A percentile compares a stretch with the other conserved stretches of the same genome.
phyloP scores from a whole-genome alignment of 2,888 invertebrate genomes.

The Drosophila aldrichi region DNA sequence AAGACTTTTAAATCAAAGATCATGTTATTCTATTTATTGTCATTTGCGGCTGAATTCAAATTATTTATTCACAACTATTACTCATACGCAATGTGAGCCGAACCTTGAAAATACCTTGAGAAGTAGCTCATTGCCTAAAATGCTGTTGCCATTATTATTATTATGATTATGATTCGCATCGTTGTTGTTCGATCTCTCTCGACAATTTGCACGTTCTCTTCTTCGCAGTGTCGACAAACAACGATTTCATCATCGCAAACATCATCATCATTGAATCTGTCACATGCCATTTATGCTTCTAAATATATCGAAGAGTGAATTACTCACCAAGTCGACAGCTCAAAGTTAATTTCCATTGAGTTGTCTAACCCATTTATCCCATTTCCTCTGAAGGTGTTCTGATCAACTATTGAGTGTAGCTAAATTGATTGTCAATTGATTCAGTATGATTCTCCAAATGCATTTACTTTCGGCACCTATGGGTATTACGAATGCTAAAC shows the following conservation, averaged over 20 bases:
- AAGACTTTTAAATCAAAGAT: too few species aligned
- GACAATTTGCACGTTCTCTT: slow-evolving; percentile 17
- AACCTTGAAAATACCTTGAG: slow-evolving; percentile 1
- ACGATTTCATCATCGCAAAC: slow-evolving; percentile 45
- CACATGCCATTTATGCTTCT: slow-evolving; percentile 18
- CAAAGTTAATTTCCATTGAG: slow-evolving; percentile 5
- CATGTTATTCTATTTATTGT: too few species aligned
- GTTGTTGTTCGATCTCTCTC: slow-evolving; percentile 11
- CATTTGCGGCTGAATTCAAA: background rate
- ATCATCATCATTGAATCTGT: slow-evolving; percentile 37
- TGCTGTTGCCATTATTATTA: slow-evolving; percentile 3
- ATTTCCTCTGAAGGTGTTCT: background rate
- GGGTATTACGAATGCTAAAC: too few species aligned
- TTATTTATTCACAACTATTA: slow-evolving; percentile 23
- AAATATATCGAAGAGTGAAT: too few species aligned
- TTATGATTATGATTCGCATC: background rate
- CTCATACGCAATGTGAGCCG: slow-evolving; percentile 50
- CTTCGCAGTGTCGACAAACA: slow-evolving; percentile 20
- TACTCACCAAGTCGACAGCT: slow-evolving; percentile 5
- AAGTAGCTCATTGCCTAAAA: slow-evolving; percentile 1
- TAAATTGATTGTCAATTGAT: too few species aligned
- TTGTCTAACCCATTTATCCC: slow-evolving; percentile 31
- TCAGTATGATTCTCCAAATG: too few species aligned
- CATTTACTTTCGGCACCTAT: too few species aligned
- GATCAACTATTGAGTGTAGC: background rate